Base-by-base conservation (phyloP, 2,113 vertebrate genomes). In the Pelecanoides urinatrix region DNA sequence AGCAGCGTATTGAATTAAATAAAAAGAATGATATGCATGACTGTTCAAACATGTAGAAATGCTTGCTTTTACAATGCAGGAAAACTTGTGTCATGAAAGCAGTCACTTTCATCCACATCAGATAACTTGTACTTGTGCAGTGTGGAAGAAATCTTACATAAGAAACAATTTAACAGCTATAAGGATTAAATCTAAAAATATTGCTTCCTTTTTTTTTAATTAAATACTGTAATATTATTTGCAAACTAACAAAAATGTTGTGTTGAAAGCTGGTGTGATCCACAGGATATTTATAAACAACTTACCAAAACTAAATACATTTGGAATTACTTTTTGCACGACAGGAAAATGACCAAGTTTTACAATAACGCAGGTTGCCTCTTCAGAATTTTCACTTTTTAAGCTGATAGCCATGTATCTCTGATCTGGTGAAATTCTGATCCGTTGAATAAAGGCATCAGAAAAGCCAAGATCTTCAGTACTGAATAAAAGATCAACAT, bases 231-330 rank as follows among this genome's bases (percentile, higher is more conserved):
- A 47, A 6, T 21, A n/a, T 38, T 52, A 66, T 32, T 65, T 78
- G 45, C 47, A 90, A 47, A 56, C 40, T 34, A 89, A 77, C 8
- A 66, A 70, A 74, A 84, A 36, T 36, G 38, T 65, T 83, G 6
- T 36, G 9, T 52, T 65, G 50, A 88, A 90, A 94, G 62, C 10
- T 44, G 56, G 8, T 86, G 58, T 68, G 53, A 92, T 42, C 27
- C 16, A 85, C 20, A n/a, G 29, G 13, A 29, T 52, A 85, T 62
- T 89, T 91, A 85, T 42, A 82, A 55, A 55, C 20, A 42, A 94
- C 98, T 97, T 98, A 99, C 99, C 99, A 96, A 99, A 99, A 86
- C 98, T 99, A 95, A 99, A 98, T 58, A 99, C 98, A 16, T 98
- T 98, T 70, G 99, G 97, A 94, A 99, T 98, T 42, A 98, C 96